phyloP scores from a whole-genome alignment of 2,113 vertebrate genomes.

The Ascaphus truei region DNA sequence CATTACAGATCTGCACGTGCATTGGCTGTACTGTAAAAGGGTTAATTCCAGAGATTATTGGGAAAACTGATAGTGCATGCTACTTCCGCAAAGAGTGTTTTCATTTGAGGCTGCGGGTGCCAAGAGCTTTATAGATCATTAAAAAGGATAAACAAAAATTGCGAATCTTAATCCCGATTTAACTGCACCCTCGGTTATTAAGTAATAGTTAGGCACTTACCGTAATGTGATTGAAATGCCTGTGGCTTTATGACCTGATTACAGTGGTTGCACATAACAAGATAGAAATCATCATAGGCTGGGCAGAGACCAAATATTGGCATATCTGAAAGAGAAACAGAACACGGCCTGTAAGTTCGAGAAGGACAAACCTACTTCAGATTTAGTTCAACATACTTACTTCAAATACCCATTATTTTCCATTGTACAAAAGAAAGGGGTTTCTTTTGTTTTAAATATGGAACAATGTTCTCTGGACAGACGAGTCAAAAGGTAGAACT shows the following conservation, averaged over 20 bases:
- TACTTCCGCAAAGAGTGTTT: conserved; percentile 42
- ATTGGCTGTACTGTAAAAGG: no score
- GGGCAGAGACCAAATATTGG: conserved; percentile 98
- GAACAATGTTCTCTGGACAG: no score
- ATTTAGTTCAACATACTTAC: no score
- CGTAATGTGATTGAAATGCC: conserved; percentile 98
- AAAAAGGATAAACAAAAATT: conserved; percentile 44
- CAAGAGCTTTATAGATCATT: conserved; percentile 35
- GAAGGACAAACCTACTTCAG: no score
- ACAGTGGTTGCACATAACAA: conserved; percentile 98
- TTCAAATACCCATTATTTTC: no score
- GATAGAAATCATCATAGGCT: conserved; percentile 97
- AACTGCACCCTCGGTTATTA: conserved; percentile 58
- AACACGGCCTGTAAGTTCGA: conserved; percentile 34
- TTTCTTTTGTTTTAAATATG: no score
- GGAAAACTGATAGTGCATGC: not conserved
- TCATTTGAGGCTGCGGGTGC: conserved; percentile 39
- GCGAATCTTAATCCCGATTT: conserved; percentile 57
- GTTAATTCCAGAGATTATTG: not conserved
- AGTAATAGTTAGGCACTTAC: conserved; percentile 75
- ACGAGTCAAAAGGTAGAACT: no score
- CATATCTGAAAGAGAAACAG: conserved; percentile 80
- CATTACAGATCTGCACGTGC: no score
- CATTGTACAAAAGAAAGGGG: no score
- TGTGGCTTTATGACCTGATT: conserved; percentile 97